These are phyloP conservation scores for Mayetiola destructor DNA, from an alignment of 2,888 invertebrate genomes.

Conservation along the genomic window DNA sequence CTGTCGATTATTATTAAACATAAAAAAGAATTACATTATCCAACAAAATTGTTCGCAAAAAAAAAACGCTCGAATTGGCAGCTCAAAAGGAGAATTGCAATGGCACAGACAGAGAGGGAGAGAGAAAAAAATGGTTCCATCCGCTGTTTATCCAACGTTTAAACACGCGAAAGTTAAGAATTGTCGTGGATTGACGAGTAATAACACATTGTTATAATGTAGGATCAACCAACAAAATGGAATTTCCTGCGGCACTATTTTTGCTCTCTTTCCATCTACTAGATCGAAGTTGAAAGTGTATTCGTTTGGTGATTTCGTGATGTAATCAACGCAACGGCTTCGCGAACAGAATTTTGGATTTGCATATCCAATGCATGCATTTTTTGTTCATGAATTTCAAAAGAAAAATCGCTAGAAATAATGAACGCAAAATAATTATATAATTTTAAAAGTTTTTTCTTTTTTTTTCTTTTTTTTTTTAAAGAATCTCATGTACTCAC, in stretches of 20 bases:
- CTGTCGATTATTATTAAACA: slow-evolving; percentile 4
- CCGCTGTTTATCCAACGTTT: slow-evolving; percentile 11
- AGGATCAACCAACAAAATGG: slow-evolving; percentile 9
- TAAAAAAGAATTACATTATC: slow-evolving; percentile 5
- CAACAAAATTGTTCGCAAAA: background rate
- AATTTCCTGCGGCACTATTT: slow-evolving; percentile 6
- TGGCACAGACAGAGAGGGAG: background rate
- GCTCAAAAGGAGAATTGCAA: background rate
- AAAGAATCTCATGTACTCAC: too few species aligned
- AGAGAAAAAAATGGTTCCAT: slow-evolving; percentile 3
- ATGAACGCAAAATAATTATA: slow-evolving; percentile 12
- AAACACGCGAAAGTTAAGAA: slow-evolving; percentile 10
- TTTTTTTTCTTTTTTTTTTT: too few species aligned
- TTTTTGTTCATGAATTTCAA: too few species aligned
- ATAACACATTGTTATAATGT: slow-evolving; percentile 6
- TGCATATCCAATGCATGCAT: background rate
- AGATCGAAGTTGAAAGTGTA: too few species aligned
- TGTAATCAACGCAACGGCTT: background rate
- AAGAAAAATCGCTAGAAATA: slow-evolving; percentile 10
- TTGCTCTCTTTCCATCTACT: background rate
- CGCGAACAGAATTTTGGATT: background rate
- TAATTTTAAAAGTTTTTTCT: too few species aligned
- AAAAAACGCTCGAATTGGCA: background rate
- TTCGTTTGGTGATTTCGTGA: background rate
- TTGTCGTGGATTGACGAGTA: slow-evolving; percentile 10